Percentiles rank a stretch among this genome's conserved stretches.
Evolutionary conservation across 2,888 invertebrate genomes (phyloP).

Genomic region (Merodon equestris): DNA sequence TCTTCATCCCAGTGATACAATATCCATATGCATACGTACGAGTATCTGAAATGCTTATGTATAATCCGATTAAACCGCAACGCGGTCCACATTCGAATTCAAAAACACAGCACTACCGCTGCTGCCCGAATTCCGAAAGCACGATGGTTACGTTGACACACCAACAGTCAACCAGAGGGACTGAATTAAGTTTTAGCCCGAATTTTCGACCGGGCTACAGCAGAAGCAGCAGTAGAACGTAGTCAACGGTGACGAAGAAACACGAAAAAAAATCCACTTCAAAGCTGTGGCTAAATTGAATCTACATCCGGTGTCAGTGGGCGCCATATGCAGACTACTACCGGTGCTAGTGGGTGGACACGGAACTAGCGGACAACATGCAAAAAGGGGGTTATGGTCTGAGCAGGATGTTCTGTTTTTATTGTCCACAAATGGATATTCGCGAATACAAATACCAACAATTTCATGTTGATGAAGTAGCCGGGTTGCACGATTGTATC

Average conservation of each 20-base stretch:
- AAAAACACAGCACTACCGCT: background rate
- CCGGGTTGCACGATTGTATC: too few species aligned
- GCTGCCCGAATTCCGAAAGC: background rate
- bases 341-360: slow-evolving; percentile 35
- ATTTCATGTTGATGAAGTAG: slow-evolving; percentile 21
- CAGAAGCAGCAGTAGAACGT: slow-evolving; percentile 15
- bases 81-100: background rate
- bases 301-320: slow-evolving; percentile 51
- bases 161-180: slow-evolving; percentile 39
- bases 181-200: slow-evolving; percentile 46
- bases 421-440: background rate
- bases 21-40: slow-evolving; percentile 12
- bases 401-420: slow-evolving; percentile 18
- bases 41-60: too few species aligned
- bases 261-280: background rate
- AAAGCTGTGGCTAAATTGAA: slow-evolving; percentile 50
- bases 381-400: slow-evolving; percentile 6
- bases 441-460: background rate
- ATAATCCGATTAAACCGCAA: slow-evolving; percentile 52
- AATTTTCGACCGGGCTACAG: slow-evolving; percentile 32
- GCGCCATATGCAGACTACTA: slow-evolving; percentile 50
- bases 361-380: background rate
- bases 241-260: background rate
- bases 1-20: slow-evolving; percentile 11
- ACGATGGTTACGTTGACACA: slow-evolving; percentile 38